These are phyloP conservation scores for Drosophila anceps DNA, from an alignment of 2,888 invertebrate genomes.

Conservation along the genomic window DNA sequence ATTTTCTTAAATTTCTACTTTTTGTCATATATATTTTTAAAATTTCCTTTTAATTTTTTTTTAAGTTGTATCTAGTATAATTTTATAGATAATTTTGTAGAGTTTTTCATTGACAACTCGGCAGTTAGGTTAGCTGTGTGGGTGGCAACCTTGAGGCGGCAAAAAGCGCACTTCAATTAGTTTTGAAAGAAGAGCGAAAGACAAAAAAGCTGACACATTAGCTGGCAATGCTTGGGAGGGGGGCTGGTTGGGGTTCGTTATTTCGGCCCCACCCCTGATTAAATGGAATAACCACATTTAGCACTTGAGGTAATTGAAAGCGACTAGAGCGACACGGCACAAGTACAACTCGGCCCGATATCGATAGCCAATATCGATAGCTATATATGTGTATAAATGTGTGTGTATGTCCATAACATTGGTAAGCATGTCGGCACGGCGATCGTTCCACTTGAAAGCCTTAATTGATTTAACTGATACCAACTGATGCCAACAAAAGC, in stretches of 20 bases:
- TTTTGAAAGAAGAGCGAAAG: slow-evolving; percentile 17
- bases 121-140: slow-evolving; percentile 2
- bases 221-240: slow-evolving; percentile 59
- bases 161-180: slow-evolving; percentile 71
- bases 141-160: slow-evolving; percentile 59
- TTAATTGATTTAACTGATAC: slow-evolving; percentile 83
- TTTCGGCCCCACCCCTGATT: slow-evolving; percentile 69
- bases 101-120: neutral
- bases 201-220: slow-evolving; percentile 76
- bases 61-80: neutral
- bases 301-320: slow-evolving; percentile 78
- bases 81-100: neutral
- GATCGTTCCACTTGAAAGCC: slow-evolving; percentile 73
- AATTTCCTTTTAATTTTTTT: too few species aligned
- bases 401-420: slow-evolving; percentile 46
- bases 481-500: slow-evolving; percentile 48
- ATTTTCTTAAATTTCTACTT: too few species aligned
- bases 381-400: slow-evolving; percentile 11
- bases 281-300: slow-evolving; percentile 80
- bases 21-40: too few species aligned
- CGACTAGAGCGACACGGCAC: slow-evolving; percentile 49
- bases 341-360: slow-evolving; percentile 36
- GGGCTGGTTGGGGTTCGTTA: neutral
- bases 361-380: slow-evolving; percentile 33
- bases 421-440: slow-evolving; percentile 72